Evolutionary conservation across 2,797 vertebrate species (phyloP).

Genomic region (Danio kyathit): DNA sequence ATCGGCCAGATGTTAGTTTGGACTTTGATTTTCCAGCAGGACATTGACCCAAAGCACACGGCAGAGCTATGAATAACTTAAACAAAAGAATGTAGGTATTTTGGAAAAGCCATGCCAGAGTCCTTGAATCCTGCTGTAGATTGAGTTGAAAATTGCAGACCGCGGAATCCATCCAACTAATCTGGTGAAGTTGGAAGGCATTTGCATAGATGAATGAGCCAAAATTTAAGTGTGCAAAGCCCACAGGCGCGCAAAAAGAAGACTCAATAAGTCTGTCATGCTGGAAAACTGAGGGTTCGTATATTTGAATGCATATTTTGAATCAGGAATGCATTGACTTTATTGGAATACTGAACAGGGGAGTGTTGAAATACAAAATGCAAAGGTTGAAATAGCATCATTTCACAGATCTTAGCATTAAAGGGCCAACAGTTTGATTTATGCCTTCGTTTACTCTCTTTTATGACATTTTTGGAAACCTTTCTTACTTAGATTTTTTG

Average conservation of each 20-base stretch:
- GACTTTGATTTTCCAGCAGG: too few relatives aligned
- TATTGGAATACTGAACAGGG: background rate
- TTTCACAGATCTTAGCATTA: background rate
- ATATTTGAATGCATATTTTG: background rate
- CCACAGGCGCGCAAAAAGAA: constrained; percentile 6
- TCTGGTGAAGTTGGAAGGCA: constrained; percentile 15
- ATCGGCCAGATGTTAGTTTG: background rate
- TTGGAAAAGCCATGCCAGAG: background rate
- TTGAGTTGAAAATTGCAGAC: constrained; percentile 5
- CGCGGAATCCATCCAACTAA: constrained; percentile 6
- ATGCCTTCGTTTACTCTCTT: background rate
- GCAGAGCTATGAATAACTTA: background rate
- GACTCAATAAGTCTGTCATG: background rate
- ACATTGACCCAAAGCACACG: background rate
- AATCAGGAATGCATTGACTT: background rate
- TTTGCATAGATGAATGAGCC: constrained; percentile 36
- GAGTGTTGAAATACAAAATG: background rate
- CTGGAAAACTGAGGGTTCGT: background rate
- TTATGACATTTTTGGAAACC: background rate
- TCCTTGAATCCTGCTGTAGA: background rate
- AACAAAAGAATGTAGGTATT: constrained; percentile 14
- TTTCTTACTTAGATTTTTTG: too few relatives aligned
- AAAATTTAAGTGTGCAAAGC: constrained; percentile 6
- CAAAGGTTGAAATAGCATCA: background rate
- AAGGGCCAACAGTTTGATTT: background rate